phyloP scores from a whole-genome alignment of 2,113 vertebrate species.

The Meriones unguiculatus region DNA sequence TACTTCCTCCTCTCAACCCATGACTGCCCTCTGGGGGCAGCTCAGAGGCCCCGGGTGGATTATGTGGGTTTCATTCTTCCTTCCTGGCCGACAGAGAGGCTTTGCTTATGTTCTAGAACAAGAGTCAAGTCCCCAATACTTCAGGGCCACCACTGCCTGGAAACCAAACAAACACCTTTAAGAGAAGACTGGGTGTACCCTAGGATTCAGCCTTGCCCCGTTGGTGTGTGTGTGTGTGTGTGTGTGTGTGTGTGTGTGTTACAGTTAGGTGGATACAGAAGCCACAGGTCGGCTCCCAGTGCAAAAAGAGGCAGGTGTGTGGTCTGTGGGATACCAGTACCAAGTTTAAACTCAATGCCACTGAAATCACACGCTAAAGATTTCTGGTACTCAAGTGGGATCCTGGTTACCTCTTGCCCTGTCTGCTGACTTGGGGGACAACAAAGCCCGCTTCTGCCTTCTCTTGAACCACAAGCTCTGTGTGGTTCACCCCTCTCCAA shows the following conservation, averaged over 20 bases:
- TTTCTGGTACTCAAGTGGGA: accelerated
- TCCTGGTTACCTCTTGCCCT: not conserved
- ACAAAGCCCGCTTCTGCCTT: not conserved
- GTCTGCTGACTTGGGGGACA: not conserved
- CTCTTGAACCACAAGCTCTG: not conserved
- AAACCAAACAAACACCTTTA: not conserved
- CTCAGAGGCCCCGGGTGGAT: not conserved
- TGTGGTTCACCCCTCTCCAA: accelerated
- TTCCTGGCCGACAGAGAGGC: not conserved
- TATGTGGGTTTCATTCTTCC: not conserved
- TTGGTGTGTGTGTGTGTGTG: not conserved
- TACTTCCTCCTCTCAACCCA: not conserved
- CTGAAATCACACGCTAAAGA: not conserved
- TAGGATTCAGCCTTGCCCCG: not conserved
- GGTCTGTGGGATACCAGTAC: not conserved
- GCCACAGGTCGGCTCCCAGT: too few relatives aligned
- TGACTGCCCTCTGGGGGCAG: not conserved
- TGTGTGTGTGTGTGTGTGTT: not conserved
- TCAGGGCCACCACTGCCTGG: not conserved
- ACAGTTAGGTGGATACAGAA: not conserved
- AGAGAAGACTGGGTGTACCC: not conserved
- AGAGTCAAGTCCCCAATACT: not conserved
- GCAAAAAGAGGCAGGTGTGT: not conserved
- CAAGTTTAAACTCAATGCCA: not conserved
- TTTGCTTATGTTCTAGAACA: not conserved